Percentiles rank a stretch among this genome's conserved stretches.
Conservation (phyloP, 2,113 vertebrate species). For the Ctenomys sociabilis region DNA sequence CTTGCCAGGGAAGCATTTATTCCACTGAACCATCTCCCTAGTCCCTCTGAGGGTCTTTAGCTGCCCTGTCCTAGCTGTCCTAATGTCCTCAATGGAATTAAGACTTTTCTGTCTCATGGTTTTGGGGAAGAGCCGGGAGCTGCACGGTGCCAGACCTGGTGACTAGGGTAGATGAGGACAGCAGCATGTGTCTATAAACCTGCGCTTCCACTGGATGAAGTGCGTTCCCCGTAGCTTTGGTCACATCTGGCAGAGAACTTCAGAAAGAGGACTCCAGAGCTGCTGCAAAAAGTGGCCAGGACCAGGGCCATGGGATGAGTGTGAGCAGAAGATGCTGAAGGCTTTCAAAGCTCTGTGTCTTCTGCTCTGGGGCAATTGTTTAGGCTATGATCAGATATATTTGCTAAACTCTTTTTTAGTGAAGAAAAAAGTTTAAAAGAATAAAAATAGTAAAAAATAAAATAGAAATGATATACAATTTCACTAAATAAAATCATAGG, state of each 20-base stretch:
- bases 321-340: neutral
- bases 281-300: neutral
- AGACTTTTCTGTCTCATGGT: neutral
- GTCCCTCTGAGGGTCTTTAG: neutral
- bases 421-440: too few relatives aligned
- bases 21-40: too few relatives aligned
- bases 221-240: neutral
- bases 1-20: too few relatives aligned
- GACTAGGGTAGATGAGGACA: neutral
- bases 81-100: neutral
- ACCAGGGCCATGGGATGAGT: neutral
- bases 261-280: neutral
- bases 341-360: neutral
- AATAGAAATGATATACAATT: too few relatives aligned
- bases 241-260: neutral
- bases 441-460: too few relatives aligned
- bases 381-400: too few relatives aligned
- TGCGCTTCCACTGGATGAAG: neutral
- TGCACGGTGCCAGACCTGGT: neutral
- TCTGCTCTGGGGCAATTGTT: neutral
- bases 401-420: too few relatives aligned
- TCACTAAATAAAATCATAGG: too few relatives aligned
- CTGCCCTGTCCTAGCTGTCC: neutral
- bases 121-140: neutral
- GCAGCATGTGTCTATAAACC: too few relatives aligned